Evolutionary conservation across 2,888 invertebrate genomes (phyloP).

Genomic region (Heliconius hortense): DNA sequence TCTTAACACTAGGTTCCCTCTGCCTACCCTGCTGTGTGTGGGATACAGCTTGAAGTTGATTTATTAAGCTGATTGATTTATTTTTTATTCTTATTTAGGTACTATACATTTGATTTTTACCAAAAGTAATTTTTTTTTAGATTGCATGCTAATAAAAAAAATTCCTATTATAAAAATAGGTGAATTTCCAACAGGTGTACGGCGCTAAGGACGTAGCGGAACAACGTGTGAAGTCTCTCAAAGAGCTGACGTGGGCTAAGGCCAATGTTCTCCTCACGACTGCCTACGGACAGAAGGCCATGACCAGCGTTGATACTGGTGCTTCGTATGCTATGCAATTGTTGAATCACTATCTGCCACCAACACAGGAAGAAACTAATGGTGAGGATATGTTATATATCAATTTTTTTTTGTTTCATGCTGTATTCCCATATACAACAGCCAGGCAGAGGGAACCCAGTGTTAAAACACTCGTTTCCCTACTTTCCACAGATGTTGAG

Average conservation of each 20-base stretch:
- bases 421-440: not conserved
- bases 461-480: not conserved
- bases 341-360: conserved; percentile 87
- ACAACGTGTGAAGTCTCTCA: conserved; percentile 84
- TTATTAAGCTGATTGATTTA: too few species aligned
- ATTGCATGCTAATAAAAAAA: not conserved
- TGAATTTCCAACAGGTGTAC: conserved; percentile 59
- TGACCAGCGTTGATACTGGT: conserved; percentile 85
- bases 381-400: conserved; percentile 52
- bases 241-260: conserved; percentile 87
- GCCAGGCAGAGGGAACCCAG: not conserved
- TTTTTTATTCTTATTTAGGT: too few species aligned
- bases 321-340: conserved; percentile 86
- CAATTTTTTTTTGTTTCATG: not conserved
- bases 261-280: conserved; percentile 87
- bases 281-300: conserved; percentile 85
- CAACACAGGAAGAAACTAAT: conserved; percentile 74
- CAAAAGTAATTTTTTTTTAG: too few species aligned
- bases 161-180: conserved; percentile 8
- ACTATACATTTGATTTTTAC: too few species aligned
- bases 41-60: too few species aligned
- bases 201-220: conserved; percentile 76
- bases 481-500: too few species aligned
- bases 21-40: too few species aligned
- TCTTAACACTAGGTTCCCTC: too few species aligned